These are phyloP conservation scores for Lumbricus terrestris DNA, from an alignment of 2,888 invertebrate genomes.

Conservation along the genomic window DNA sequence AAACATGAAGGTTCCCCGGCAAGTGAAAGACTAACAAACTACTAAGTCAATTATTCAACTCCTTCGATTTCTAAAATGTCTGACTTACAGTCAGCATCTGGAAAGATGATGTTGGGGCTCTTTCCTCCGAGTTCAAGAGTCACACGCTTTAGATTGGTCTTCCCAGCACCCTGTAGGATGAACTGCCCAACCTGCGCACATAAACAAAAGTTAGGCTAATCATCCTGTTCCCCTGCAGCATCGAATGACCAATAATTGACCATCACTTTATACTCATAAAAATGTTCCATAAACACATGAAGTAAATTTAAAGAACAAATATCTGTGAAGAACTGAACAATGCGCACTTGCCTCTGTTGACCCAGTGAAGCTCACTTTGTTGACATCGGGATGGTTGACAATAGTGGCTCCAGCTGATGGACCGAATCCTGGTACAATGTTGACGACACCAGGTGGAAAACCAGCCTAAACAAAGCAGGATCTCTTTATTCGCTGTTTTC, in stretches of 20 bases:
- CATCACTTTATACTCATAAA: background rate
- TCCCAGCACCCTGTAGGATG: slow-evolving; percentile 75
- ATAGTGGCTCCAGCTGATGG: slow-evolving; percentile 60
- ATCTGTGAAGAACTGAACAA: background rate
- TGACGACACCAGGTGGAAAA: slow-evolving; percentile 86
- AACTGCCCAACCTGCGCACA: slow-evolving; percentile 74
- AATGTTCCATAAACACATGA: background rate
- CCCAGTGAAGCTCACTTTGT: slow-evolving; percentile 83
- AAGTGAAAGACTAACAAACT: background rate
- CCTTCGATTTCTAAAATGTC: background rate
- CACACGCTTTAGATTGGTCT: slow-evolving; percentile 77
- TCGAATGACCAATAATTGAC: background rate
- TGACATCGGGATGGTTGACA: slow-evolving; percentile 52
- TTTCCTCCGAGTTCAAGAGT: slow-evolving; percentile 91
- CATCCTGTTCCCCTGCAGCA: background rate
- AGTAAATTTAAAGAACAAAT: background rate
- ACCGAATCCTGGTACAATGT: slow-evolving; percentile 82
- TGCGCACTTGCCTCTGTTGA: slow-evolving; percentile 68
- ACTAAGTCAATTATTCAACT: background rate
- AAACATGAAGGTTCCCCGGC: background rate
- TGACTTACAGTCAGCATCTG: slow-evolving; percentile 71
- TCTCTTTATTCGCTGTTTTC: background rate
- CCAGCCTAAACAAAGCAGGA: slow-evolving; percentile 70
- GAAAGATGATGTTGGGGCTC: slow-evolving; percentile 84
- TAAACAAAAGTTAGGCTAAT: background rate